Conservation (phyloP, 23 tunicate species). For the Pegea sp. region DNA sequence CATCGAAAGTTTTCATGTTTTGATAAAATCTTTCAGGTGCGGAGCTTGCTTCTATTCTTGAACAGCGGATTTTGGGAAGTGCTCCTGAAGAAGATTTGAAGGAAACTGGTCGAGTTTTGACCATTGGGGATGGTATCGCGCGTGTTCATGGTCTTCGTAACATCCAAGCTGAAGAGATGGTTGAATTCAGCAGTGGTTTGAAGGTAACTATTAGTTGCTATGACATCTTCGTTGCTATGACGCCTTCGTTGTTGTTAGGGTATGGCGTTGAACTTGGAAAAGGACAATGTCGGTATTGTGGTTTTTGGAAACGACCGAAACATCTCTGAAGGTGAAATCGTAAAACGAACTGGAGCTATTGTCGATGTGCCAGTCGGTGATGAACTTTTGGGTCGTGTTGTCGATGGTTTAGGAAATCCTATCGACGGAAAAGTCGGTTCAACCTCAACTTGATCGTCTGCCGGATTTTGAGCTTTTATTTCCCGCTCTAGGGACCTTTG, state of each 20-base stretch:
- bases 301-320: conserved; percentile 98
- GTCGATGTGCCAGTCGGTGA: conserved; percentile 99
- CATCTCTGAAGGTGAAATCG: conserved; percentile 97
- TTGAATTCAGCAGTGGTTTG: conserved; percentile 93
- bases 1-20: not conserved
- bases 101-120: conserved; percentile 97
- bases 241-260: conserved; percentile 11
- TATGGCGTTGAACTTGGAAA: conserved; percentile 99
- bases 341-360: conserved; percentile 98
- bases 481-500: conserved; percentile 43
- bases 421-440: conserved; percentile 75
- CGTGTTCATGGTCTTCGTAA: conserved; percentile 98
- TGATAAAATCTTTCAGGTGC: conserved; percentile 34
- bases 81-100: conserved; percentile 72
- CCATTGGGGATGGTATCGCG: conserved; percentile 99
- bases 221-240: not conserved
- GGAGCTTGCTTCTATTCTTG: conserved; percentile 82
- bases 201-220: conserved; percentile 27
- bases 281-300: conserved; percentile 99
- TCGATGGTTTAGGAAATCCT: conserved; percentile 97
- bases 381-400: conserved; percentile 91
- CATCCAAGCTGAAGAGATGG: conserved; percentile 99
- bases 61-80: conserved; percentile 76
- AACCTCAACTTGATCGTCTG: too few relatives aligned
- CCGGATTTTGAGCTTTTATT: too few relatives aligned